Conservation (phyloP, 1,140 invertebrate species). For the Asbolus verrucosus region DNA sequence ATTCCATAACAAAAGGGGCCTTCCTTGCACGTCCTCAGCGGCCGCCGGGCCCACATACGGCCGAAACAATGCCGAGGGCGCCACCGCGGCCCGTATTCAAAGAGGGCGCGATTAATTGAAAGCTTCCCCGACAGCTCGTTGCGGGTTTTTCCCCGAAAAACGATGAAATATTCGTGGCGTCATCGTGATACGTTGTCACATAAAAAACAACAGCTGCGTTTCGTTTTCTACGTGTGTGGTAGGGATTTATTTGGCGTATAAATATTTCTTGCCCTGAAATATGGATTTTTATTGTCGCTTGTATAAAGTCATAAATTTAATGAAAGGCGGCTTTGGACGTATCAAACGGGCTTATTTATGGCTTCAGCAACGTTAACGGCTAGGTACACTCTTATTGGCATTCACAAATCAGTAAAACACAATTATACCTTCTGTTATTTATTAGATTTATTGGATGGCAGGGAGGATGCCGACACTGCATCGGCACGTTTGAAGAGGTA, state of each 20-base stretch:
- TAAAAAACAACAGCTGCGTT: slow-evolving; percentile 43
- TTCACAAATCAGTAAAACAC: slow-evolving; percentile 56
- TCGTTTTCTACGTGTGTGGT: slow-evolving; percentile 46
- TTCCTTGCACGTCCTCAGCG: not conserved
- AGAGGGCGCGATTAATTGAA: slow-evolving; percentile 21
- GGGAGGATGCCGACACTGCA: slow-evolving; percentile 43
- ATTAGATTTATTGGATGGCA: slow-evolving; percentile 53
- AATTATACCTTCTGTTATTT: slow-evolving; percentile 55
- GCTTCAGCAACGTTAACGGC: slow-evolving; percentile 48
- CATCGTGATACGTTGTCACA: slow-evolving; percentile 37
- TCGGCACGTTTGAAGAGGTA: slow-evolving; percentile 53
- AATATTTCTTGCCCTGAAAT: slow-evolving; percentile 56
- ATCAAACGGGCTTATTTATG: slow-evolving; percentile 55
- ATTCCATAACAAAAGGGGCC: slow-evolving; percentile 45
- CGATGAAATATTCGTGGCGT: slow-evolving; percentile 36
- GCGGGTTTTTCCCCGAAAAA: slow-evolving; percentile 4
- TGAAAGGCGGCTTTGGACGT: slow-evolving; percentile 53
- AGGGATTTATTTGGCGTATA: slow-evolving; percentile 49
- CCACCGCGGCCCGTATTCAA: not conserved
- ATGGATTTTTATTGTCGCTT: slow-evolving; percentile 56
- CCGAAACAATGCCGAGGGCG: not conserved
- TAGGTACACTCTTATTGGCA: slow-evolving; percentile 49
- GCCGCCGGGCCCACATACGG: slow-evolving; percentile 7
- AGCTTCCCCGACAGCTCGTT: not conserved
- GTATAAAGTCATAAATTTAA: slow-evolving; percentile 57